Conservation (phyloP, 2,113 vertebrate species). For the Odontophorus gujanensis region DNA sequence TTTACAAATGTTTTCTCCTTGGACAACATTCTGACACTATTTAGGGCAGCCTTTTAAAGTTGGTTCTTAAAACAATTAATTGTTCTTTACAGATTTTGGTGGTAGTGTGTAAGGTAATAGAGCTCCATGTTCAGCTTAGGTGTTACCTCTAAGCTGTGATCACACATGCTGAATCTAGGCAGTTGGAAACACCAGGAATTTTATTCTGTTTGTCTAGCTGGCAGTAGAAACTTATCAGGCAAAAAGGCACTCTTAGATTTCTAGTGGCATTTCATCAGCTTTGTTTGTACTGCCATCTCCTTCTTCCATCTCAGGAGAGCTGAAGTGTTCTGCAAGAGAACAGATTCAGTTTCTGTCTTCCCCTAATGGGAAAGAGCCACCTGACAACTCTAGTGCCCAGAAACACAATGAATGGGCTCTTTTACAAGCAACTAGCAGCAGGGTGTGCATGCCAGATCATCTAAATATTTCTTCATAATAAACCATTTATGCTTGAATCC, state of each 20-base stretch:
- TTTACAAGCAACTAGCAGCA: background rate
- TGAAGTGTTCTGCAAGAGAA: background rate
- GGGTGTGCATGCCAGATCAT: background rate
- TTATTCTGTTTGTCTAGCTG: background rate
- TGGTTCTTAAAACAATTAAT: background rate
- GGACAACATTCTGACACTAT: background rate
- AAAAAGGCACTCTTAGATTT: background rate
- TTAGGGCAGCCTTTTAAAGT: background rate
- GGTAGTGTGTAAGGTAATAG: background rate
- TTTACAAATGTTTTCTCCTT: background rate
- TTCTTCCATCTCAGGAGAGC: background rate
- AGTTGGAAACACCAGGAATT: background rate
- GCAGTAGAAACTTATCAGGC: background rate
- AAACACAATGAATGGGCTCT: rapidly evolving
- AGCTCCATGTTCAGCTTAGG: background rate
- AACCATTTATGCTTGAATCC: background rate
- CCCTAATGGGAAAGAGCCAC: background rate
- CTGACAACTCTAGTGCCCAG: rapidly evolving
- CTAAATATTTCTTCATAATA: background rate
- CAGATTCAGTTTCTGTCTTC: background rate
- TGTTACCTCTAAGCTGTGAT: background rate
- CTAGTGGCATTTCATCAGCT: background rate
- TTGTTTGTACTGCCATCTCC: background rate
- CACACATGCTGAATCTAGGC: rapidly evolving
- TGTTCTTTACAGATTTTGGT: rapidly evolving